phyloP scores from a whole-genome alignment of 2,888 invertebrate species.

The Eilema sororculum region DNA sequence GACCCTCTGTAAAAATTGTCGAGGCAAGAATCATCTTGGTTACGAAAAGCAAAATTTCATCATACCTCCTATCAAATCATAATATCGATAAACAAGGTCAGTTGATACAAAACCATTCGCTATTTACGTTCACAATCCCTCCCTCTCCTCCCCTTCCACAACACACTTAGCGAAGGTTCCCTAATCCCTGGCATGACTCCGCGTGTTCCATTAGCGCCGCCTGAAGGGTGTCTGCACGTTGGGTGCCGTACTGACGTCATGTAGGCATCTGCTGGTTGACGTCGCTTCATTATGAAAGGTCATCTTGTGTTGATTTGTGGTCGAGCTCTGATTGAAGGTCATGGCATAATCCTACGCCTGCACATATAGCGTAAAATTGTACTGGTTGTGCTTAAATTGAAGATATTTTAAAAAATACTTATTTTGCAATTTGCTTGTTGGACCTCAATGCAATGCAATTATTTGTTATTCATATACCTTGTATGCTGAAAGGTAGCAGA shows the following conservation, averaged over 20 bases:
- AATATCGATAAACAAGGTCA: conserved; percentile 3
- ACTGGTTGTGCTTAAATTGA: no score
- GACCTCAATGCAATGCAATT: no score
- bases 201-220: conserved; percentile 7
- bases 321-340: background rate
- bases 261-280: conserved; percentile 11
- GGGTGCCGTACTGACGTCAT: background rate
- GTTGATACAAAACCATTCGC: background rate
- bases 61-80: background rate
- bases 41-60: background rate
- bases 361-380: no score
- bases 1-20: no score
- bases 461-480: no score
- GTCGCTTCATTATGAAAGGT: conserved; percentile 11
- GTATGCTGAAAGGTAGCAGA: no score
- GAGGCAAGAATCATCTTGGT: no score
- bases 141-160: background rate
- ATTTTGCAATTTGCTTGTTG: no score
- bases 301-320: background rate
- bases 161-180: background rate
- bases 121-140: background rate
- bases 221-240: background rate
- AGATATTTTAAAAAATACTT: no score
- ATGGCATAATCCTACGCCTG: no score
- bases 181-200: conserved; percentile 4